Conservation (phyloP, 2,113 vertebrate species). For the Delphinapterus leucas region DNA sequence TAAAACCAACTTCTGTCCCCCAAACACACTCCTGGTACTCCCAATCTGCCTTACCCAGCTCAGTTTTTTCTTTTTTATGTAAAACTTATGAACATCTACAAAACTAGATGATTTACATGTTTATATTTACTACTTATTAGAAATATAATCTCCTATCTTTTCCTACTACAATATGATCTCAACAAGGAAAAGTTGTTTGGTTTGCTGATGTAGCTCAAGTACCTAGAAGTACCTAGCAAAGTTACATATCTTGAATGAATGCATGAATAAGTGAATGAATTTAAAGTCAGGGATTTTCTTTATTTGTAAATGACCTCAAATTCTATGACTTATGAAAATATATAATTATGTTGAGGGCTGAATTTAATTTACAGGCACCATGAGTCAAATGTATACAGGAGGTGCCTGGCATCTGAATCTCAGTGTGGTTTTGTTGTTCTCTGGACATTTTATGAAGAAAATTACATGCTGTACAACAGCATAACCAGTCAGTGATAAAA, state of each 20-base stretch:
- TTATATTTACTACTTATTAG: neutral
- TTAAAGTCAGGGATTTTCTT: neutral
- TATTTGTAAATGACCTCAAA: neutral
- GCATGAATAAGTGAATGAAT: neutral
- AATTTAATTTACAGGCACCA: neutral
- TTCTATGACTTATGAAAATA: neutral
- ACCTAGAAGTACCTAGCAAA: neutral
- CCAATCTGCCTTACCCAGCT: neutral
- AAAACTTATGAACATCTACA: neutral
- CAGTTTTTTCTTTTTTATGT: neutral
- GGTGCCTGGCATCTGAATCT: neutral
- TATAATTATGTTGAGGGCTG: neutral
- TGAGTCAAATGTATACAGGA: neutral
- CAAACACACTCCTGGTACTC: neutral
- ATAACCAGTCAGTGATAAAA: neutral
- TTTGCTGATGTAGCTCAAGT: neutral
- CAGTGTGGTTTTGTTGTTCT: neutral
- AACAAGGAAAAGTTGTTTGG: neutral
- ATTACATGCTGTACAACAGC: neutral
- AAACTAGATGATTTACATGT: neutral
- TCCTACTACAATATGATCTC: neutral
- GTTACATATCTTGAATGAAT: neutral
- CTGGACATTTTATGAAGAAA: neutral
- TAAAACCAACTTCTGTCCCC: neutral
- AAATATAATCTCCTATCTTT: neutral